Conservation (phyloP, 2,113 vertebrate species). For the Anolis carolinensis region DNA sequence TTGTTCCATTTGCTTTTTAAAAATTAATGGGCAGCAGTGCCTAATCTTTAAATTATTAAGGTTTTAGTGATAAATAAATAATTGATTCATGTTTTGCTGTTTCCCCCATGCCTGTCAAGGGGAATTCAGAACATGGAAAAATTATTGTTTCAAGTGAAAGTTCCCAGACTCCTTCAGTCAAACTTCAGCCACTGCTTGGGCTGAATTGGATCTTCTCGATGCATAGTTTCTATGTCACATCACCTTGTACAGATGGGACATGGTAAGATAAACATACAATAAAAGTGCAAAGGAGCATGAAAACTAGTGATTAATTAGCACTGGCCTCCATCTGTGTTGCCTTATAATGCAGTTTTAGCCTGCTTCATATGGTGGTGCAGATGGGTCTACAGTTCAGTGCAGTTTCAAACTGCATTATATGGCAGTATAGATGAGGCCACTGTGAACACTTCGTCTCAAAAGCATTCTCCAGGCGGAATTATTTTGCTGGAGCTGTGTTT, state of each 20-base stretch:
- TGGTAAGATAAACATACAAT: not conserved
- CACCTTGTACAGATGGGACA: not conserved
- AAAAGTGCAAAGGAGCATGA: not conserved
- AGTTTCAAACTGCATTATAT: too few relatives aligned
- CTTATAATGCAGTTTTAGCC: too few relatives aligned
- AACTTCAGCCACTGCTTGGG: not conserved
- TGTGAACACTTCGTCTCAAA: not conserved
- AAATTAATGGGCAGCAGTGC: not conserved
- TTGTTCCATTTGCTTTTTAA: not conserved
- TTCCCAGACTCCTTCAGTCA: too few relatives aligned
- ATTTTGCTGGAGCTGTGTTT: not conserved
- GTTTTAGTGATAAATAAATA: too few relatives aligned
- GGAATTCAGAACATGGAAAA: not conserved
- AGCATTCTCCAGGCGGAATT: not conserved
- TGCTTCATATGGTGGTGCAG: too few relatives aligned
- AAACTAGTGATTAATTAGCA: not conserved
- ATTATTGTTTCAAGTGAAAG: too few relatives aligned
- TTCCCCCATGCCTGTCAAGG: not conserved
- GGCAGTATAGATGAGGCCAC: too few relatives aligned
- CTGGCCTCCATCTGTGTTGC: not conserved
- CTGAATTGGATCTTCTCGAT: not conserved
- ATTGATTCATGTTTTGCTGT: too few relatives aligned
- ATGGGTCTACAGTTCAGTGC: too few relatives aligned
- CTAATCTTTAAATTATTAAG: not conserved
- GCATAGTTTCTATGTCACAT: not conserved